These are phyloP conservation scores for Oncopodura yosiiana DNA, from an alignment of 1,140 invertebrate genomes.

Conservation along the genomic window DNA sequence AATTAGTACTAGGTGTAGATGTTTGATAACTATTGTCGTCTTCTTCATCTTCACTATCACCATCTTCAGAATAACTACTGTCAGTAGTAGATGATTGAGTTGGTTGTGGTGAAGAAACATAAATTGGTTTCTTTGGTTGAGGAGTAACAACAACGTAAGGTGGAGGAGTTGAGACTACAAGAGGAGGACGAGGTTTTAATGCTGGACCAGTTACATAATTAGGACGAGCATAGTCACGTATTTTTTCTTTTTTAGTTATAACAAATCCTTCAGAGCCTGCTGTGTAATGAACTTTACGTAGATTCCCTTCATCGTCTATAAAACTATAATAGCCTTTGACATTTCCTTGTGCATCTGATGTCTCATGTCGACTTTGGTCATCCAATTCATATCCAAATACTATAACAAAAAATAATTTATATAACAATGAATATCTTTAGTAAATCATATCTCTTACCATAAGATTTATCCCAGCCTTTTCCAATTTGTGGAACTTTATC, in stretches of 20 bases:
- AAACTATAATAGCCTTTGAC: conserved; percentile 36
- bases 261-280: conserved; percentile 36
- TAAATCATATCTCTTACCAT: too few relatives aligned
- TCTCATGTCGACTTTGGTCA: conserved; percentile 33
- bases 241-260: conserved; percentile 22
- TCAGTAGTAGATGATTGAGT: too few relatives aligned
- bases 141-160: too few relatives aligned
- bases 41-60: neutral
- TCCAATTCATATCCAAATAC: conserved; percentile 28
- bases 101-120: too few relatives aligned
- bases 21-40: too few relatives aligned
- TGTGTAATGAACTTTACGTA: conserved; percentile 26
- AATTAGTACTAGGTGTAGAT: too few relatives aligned
- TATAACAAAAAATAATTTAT: too few relatives aligned
- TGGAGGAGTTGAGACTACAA: too few relatives aligned
- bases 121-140: too few relatives aligned
- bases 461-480: conserved; percentile 10
- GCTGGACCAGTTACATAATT: neutral
- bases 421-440: too few relatives aligned
- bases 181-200: neutral
- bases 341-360: conserved; percentile 35
- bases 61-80: too few relatives aligned
- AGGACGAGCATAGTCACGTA: conserved; percentile 15
- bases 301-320: conserved; percentile 26
- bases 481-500: neutral